A percentile compares a stretch with the other conserved stretches of the same genome.
phyloP scores from a whole-genome alignment of 2,113 vertebrate species.

The Sylvilagus bachmani region DNA sequence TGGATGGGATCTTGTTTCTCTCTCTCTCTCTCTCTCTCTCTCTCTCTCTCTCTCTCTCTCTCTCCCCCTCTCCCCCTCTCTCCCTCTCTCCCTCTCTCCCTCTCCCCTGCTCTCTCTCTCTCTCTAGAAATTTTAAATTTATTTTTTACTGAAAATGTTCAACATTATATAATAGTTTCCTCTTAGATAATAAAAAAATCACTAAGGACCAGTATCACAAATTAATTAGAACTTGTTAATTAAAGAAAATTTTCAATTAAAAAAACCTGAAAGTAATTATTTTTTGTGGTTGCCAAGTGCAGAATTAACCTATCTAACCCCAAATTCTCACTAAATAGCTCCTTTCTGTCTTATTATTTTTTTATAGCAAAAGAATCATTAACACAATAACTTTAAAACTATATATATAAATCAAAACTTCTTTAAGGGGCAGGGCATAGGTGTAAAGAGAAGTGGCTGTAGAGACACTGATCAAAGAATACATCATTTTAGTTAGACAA shows the following conservation, averaged over 20 bases:
- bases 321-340: background rate
- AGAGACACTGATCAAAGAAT: background rate
- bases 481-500: background rate
- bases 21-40: too few relatives aligned
- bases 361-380: slow-evolving; percentile 6
- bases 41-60: too few relatives aligned
- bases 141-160: too few relatives aligned
- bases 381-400: background rate
- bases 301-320: background rate
- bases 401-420: background rate
- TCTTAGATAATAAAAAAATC: background rate
- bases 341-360: background rate
- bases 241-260: background rate
- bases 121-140: too few relatives aligned
- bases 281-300: slow-evolving; percentile 20
- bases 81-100: too few relatives aligned
- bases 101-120: too few relatives aligned
- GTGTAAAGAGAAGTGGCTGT: too few relatives aligned
- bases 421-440: background rate
- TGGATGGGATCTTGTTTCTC: too few relatives aligned
- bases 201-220: background rate
- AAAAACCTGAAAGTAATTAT: background rate
- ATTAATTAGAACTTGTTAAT: slow-evolving; percentile 23
- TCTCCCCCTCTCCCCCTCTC: too few relatives aligned
- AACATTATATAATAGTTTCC: background rate